Base-by-base conservation (phyloP, 2,113 vertebrate species). In the Maccullochella peelii region DNA sequence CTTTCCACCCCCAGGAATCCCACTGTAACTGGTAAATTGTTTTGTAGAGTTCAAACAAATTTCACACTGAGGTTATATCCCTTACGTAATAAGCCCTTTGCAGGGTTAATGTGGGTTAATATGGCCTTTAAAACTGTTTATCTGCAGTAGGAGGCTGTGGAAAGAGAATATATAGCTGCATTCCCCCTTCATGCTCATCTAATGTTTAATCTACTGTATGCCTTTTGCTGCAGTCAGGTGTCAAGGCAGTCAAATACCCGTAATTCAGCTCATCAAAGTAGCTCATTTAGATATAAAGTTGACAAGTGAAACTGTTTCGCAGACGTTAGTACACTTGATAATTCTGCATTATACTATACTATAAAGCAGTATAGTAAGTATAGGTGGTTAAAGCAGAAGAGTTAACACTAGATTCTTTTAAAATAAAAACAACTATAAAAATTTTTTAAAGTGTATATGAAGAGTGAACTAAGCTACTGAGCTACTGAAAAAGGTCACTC, bases 11-110 rank as follows among this genome's bases (percentile, higher is more conserved):
- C 18, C 9, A 1, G 21, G 12, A 52, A 75, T 79, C 44, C 47
- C 12, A 47, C 71, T 82, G 75, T 67, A 86, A 76, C 49, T 38
- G 30, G 18, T 73, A 21, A 16, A 86, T 86, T 86, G 79, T 62
- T 74, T 50, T 55, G 27, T 6, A 67, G 47, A 69, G 40, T 57
- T 54, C 2, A 68, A 80, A 65, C 25, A 25, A 7, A 38, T 55
- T 75, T 40, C 4, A 65, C 20, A 20, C 40, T 49, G 1, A 52
- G 21, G 30, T 27, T 33, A 49, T 27, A 30, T 23, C 10, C 27
- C 33, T 77, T 36, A 6, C 57, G 27, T 59, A 49, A 77, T 67
- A 66, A 71, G n/a, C 5, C n/a, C 36, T 57, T 14, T 61, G 30
- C 36, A 9, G 27, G 18, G 10, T 69, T 69, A 42, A 47, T 73